These are phyloP conservation scores for Apamea sordens DNA, from an alignment of 2,888 invertebrate genomes.

Conservation along the genomic window DNA sequence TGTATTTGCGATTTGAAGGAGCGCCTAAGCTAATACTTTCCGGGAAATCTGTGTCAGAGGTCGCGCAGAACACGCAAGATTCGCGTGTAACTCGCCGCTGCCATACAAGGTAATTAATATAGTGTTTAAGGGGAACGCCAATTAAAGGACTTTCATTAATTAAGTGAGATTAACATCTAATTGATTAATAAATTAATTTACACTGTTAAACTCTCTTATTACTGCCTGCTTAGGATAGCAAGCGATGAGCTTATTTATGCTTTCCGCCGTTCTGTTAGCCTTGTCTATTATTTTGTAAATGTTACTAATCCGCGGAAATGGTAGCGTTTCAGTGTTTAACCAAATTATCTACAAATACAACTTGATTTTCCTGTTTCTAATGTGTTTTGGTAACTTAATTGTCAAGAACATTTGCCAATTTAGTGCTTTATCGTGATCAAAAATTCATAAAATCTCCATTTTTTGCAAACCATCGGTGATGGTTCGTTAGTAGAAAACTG, in stretches of 20 bases:
- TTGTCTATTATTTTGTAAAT: conserved; percentile 15
- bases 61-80: conserved; percentile 78
- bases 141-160: conserved; percentile 81
- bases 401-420: background rate
- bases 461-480: background rate
- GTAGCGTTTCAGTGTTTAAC: conserved; percentile 20
- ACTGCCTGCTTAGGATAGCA: conserved; percentile 54
- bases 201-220: conserved; percentile 67
- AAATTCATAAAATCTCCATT: background rate
- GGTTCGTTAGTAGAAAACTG: background rate
- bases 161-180: conserved; percentile 76
- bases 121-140: conserved; percentile 78
- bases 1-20: conserved; percentile 78
- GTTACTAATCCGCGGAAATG: conserved; percentile 23
- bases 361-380: conserved; percentile 16
- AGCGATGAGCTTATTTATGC: conserved; percentile 50
- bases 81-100: conserved; percentile 75
- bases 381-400: conserved; percentile 16
- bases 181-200: conserved; percentile 74
- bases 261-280: conserved; percentile 16
- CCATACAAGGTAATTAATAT: conserved; percentile 82
- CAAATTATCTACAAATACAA: background rate
- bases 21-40: conserved; percentile 80
- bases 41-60: conserved; percentile 83
- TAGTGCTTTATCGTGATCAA: conserved; percentile 1